A percentile compares a stretch with the other conserved stretches of the same genome.
These are phyloP conservation scores for Portevinia maculata DNA, from an alignment of 2,888 invertebrate species.

Conservation along the genomic window DNA sequence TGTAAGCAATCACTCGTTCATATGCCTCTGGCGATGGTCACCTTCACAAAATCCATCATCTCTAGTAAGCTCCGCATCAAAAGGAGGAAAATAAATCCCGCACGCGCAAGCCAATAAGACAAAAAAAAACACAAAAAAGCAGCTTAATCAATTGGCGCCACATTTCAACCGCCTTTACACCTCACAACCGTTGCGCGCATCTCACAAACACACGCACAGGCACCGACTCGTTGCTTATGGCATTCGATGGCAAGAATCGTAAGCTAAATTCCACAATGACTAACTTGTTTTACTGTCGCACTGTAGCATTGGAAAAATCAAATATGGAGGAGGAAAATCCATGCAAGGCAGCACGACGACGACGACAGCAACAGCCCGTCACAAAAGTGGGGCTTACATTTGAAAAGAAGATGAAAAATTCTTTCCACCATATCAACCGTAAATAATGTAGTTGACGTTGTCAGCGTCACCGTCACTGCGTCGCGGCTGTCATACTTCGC, in stretches of 20 bases:
- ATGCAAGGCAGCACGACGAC: conserved; percentile 27
- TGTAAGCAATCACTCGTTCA: conserved; percentile 37
- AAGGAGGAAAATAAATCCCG: conserved; percentile 27
- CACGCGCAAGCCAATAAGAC: conserved; percentile 59
- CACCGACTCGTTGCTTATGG: conserved; percentile 58
- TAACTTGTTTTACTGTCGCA: conserved; percentile 53
- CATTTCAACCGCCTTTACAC: conserved; percentile 60
- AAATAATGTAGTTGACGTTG: conserved; percentile 73
- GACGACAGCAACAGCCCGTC: background rate
- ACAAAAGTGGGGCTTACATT: conserved; percentile 45
- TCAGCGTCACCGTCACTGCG: conserved; percentile 39
- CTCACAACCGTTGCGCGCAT: conserved; percentile 25
- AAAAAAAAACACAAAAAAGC: conserved; percentile 48
- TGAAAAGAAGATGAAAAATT: conserved; percentile 72
- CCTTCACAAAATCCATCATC: conserved; percentile 56
- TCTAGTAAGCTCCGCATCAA: conserved; percentile 7
- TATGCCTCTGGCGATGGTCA: conserved; percentile 35
- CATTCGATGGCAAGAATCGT: conserved; percentile 33
- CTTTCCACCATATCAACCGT: conserved; percentile 75
- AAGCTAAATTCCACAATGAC: conserved; percentile 54
- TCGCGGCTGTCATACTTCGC: conserved; percentile 57
- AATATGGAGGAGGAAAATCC: conserved; percentile 65
- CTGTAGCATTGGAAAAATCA: conserved; percentile 53
- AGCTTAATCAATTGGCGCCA: conserved; percentile 70
- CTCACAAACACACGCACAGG: conserved; percentile 24